Evolutionary conservation across 2,113 vertebrate species (phyloP).

Genomic region (Hiodon tergisus): DNA sequence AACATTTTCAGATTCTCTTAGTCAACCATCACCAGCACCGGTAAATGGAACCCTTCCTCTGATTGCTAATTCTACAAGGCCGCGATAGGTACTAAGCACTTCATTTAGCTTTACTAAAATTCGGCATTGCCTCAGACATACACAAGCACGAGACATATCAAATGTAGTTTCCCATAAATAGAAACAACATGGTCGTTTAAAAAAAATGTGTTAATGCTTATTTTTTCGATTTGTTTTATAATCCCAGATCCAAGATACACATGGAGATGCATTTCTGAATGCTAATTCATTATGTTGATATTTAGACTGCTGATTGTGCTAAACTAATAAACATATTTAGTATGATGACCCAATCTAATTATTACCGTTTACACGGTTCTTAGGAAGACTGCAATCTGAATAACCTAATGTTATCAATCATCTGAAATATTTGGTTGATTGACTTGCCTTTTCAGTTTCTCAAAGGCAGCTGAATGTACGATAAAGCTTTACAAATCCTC

Average conservation of each 20-base stretch:
- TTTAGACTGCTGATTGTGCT: background rate
- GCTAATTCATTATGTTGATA: background rate
- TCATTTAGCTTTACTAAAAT: too few species aligned
- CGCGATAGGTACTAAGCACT: too few species aligned
- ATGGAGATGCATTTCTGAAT: background rate
- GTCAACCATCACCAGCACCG: too few species aligned
- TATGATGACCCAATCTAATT: background rate
- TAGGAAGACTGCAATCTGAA: background rate
- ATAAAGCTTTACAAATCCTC: background rate
- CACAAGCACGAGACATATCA: too few species aligned
- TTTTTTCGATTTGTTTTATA: too few species aligned
- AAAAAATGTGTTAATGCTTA: background rate
- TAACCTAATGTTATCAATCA: background rate
- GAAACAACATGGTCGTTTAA: background rate
- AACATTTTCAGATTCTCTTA: too few species aligned
- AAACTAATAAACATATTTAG: background rate
- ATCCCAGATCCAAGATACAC: background rate
- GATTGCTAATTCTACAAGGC: too few species aligned
- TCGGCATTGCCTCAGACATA: too few species aligned
- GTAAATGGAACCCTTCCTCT: too few species aligned
- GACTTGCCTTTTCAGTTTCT: background rate
- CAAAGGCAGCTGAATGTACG: background rate
- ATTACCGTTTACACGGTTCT: background rate
- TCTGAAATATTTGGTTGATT: background rate
- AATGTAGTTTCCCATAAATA: too few species aligned